Evolutionary conservation across 2,113 vertebrate genomes (phyloP).

Genomic region (Plectropomus leopardus): DNA sequence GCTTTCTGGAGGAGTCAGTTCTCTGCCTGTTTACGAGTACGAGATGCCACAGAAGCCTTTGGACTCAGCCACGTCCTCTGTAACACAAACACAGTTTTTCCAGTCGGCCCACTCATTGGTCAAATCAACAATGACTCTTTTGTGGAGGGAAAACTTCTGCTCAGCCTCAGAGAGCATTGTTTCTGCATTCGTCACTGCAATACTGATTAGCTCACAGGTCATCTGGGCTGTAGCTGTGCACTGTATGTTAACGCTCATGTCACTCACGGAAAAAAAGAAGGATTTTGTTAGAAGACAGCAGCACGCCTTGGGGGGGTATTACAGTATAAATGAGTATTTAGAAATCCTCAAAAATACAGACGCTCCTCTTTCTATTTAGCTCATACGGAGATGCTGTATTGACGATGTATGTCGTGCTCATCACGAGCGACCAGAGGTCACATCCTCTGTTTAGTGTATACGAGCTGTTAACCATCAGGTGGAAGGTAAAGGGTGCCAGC

Average conservation of each 20-base stretch:
- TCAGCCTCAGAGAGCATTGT: constrained; percentile 76
- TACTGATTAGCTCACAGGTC: constrained; percentile 68
- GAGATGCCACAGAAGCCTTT: constrained; percentile 46
- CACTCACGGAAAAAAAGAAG: background rate
- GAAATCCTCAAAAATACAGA: too few relatives aligned
- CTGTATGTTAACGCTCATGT: background rate
- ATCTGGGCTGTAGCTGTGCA: constrained; percentile 6
- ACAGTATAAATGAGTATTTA: too few relatives aligned
- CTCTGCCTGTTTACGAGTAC: constrained; percentile 31
- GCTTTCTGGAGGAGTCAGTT: background rate
- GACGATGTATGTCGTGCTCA: too few relatives aligned
- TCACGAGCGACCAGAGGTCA: too few relatives aligned
- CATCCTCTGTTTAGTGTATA: too few relatives aligned
- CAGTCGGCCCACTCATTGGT: constrained; percentile 67
- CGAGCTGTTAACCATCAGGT: too few relatives aligned
- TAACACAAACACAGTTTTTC: constrained; percentile 69
- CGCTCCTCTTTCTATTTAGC: too few relatives aligned
- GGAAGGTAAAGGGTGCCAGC: too few relatives aligned
- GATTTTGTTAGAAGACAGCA: constrained; percentile 5
- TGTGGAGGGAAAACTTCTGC: constrained; percentile 70
- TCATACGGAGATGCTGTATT: too few relatives aligned
- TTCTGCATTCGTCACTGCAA: constrained; percentile 72
- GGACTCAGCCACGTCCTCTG: constrained; percentile 48
- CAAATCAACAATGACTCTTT: constrained; percentile 77
- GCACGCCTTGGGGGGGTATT: background rate